Conservation (phyloP, 2,888 invertebrate species). For the Drosophila acutilabella region DNA sequence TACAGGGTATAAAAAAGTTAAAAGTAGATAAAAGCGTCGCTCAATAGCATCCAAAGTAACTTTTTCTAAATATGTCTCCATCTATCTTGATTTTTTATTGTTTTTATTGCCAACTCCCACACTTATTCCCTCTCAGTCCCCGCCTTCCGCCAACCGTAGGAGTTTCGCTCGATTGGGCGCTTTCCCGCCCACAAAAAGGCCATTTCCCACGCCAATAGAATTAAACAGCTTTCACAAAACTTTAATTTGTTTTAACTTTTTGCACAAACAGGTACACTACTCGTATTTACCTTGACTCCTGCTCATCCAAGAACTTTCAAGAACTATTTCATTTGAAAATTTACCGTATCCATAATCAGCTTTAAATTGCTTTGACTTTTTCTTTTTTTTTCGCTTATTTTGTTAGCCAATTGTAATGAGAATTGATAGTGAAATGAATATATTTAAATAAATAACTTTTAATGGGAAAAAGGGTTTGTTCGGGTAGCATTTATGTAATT, state of each 20-base stretch:
- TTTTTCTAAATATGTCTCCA: constrained; percentile 10
- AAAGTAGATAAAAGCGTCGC: not conserved
- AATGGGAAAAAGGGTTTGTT: too few species aligned
- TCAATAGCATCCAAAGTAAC: constrained; percentile 13
- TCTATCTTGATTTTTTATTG: constrained; percentile 10
- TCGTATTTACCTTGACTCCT: constrained; percentile 19
- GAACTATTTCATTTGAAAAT: constrained; percentile 16
- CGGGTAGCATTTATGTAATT: too few species aligned
- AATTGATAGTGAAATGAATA: not conserved
- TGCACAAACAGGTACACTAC: constrained; percentile 12
- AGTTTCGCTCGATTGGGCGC: too few species aligned
- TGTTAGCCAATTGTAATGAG: constrained; percentile 1
- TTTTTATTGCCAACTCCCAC: not conserved
- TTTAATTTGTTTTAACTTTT: constrained; percentile 30
- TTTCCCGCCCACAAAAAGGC: not conserved
- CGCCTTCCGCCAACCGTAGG: too few species aligned
- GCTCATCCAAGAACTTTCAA: constrained; percentile 11
- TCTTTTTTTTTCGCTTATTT: not conserved
- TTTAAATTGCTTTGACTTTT: constrained; percentile 2
- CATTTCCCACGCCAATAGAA: constrained; percentile 12
- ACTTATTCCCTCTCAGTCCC: not conserved
- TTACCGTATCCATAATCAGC: not conserved
- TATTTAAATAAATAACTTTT: too few species aligned
- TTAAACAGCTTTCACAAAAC: constrained; percentile 23
- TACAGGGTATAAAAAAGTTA: not conserved